phyloP scores from a whole-genome alignment of 2,888 invertebrate species.

The Ennomos quercinarius region DNA sequence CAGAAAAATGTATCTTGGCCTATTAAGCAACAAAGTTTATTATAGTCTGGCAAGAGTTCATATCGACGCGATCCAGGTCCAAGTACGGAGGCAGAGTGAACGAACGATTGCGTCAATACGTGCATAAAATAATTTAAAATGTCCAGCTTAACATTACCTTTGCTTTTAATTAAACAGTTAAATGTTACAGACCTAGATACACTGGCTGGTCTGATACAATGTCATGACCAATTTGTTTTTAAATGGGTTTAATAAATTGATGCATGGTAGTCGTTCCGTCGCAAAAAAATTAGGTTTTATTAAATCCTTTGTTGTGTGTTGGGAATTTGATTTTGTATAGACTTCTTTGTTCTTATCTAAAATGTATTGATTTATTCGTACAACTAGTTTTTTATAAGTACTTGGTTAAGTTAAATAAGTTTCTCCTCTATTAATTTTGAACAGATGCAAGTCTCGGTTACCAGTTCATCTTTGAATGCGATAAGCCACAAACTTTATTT shows the following conservation, averaged over 20 bases:
- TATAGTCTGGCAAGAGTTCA: conserved; percentile 31
- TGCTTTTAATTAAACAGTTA: conserved; percentile 36
- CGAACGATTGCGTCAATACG: conserved; percentile 69
- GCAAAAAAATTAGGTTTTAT: conserved; percentile 26
- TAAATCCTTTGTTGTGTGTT: conserved; percentile 16
- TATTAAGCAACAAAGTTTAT: conserved; percentile 18
- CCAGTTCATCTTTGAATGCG: too few relatives aligned
- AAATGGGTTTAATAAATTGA: conserved; percentile 47
- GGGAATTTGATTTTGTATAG: conserved; percentile 4
- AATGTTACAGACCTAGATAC: conserved; percentile 27
- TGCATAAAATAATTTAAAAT: conserved; percentile 59
- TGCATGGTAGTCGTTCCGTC: conserved; percentile 13
- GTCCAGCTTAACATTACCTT: conserved; percentile 43
- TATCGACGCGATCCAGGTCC: conserved; percentile 45
- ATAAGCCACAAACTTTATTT: too few relatives aligned
- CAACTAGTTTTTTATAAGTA: too few relatives aligned
- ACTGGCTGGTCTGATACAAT: conserved; percentile 51
- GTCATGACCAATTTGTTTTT: conserved; percentile 57
- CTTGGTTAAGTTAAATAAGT: background rate
- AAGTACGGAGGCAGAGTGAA: conserved; percentile 55
- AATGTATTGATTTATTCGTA: too few relatives aligned
- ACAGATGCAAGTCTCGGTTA: too few relatives aligned
- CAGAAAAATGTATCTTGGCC: conserved; percentile 22
- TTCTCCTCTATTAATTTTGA: too few relatives aligned
- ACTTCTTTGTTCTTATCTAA: conserved; percentile 15